Percentiles rank a stretch among this genome's conserved stretches.
Conservation (phyloP, 2,797 vertebrate genomes). For the Syndactyla subalaris region DNA sequence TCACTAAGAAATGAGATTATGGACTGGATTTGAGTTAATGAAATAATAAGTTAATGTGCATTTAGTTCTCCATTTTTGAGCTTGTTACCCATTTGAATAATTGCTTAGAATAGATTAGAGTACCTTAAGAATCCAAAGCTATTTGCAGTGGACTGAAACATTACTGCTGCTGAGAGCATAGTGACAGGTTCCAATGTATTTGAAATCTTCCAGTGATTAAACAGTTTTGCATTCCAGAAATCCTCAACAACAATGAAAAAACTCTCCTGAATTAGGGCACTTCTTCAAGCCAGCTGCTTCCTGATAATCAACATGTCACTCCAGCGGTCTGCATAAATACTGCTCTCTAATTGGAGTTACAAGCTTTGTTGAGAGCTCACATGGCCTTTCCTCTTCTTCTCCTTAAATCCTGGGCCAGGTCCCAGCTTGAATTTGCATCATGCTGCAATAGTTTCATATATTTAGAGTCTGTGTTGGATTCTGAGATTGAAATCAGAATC, state of each 20-base stretch:
- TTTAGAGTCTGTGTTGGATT: neutral
- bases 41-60: neutral
- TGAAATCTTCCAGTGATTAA: neutral
- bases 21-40: neutral
- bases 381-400: neutral
- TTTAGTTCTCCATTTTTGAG: neutral
- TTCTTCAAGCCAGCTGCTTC: conserved; percentile 49
- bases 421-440: conserved; percentile 11
- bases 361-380: neutral
- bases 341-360: conserved; percentile 35
- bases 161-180: neutral
- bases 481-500: neutral
- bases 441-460: neutral
- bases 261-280: neutral
- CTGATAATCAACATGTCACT: conserved; percentile 22
- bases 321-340: conserved; percentile 22
- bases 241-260: neutral
- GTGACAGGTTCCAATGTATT: neutral
- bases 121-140: neutral
- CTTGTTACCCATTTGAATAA: neutral
- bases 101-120: neutral
- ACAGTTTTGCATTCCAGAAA: neutral
- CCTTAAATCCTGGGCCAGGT: neutral
- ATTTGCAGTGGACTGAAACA: neutral
- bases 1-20: neutral